These are phyloP conservation scores for Pipistrellus kuhlii DNA, from an alignment of 2,797 vertebrate species.

Conservation along the genomic window DNA sequence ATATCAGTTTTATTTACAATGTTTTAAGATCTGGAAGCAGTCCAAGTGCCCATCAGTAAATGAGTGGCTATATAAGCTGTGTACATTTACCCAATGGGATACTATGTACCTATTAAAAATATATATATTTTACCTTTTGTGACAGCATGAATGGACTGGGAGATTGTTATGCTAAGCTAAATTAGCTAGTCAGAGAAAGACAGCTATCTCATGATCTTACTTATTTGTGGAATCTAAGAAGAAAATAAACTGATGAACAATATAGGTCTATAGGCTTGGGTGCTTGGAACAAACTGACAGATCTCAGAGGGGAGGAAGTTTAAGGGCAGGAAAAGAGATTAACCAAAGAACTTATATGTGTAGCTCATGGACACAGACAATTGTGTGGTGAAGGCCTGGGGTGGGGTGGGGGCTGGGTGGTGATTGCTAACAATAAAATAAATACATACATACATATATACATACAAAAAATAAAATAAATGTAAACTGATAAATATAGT, in stretches of 20 bases:
- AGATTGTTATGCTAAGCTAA: not conserved
- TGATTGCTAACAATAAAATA: no score
- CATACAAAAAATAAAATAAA: not conserved
- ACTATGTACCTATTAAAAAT: not conserved
- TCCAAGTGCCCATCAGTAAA: not conserved
- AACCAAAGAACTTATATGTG: not conserved
- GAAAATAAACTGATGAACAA: not conserved
- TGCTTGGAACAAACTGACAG: not conserved
- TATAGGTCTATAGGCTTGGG: not conserved
- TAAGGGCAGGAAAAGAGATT: not conserved
- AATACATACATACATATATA: no score
- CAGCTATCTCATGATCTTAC: not conserved
- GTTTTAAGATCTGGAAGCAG: not conserved
- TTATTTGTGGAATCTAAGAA: not conserved
- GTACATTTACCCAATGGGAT: not conserved
- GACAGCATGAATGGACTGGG: not conserved
- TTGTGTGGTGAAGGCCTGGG: not conserved
- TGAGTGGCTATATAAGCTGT: not conserved
- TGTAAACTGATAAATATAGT: constrained; percentile 1
- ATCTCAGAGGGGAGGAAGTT: not conserved
- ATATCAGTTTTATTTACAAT: not conserved
- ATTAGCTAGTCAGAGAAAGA: not conserved
- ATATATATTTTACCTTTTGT: not conserved
- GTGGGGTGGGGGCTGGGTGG: not conserved
- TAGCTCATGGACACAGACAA: not conserved